Conservation (phyloP, 2,888 invertebrate species). For the Lasioglossum villosulum region DNA sequence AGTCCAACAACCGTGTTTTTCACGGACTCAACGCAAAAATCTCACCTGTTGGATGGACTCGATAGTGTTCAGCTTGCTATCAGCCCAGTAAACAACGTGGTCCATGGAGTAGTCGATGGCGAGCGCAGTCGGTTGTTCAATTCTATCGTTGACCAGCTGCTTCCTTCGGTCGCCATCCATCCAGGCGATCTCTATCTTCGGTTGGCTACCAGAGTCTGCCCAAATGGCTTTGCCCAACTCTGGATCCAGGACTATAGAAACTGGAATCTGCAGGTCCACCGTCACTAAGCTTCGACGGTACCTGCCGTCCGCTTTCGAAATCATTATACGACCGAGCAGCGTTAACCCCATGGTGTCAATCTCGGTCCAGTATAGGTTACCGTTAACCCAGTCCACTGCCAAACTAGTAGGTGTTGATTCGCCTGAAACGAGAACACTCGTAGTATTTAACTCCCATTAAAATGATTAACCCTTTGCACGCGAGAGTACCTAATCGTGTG, state of each 20-base stretch:
- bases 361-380: conserved; percentile 98
- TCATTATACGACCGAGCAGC: conserved; percentile 92
- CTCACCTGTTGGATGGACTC: conserved; percentile 88
- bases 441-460: neutral
- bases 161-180: conserved; percentile 97
- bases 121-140: conserved; percentile 95
- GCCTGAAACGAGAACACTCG: conserved; percentile 83
- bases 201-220: conserved; percentile 95
- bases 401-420: conserved; percentile 94
- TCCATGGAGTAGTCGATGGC: conserved; percentile 96
- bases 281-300: conserved; percentile 93
- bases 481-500: neutral
- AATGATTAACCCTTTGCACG: neutral
- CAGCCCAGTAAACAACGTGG: conserved; percentile 97
- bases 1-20: no score
- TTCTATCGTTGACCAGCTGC: conserved; percentile 91
- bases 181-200: conserved; percentile 98
- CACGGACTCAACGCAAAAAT: no score
- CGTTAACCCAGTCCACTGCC: conserved; percentile 97
- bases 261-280: conserved; percentile 93
- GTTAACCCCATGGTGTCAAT: conserved; percentile 89
- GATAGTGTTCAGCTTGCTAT: conserved; percentile 95
- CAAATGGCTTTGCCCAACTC: conserved; percentile 95
- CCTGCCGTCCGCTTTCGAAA: conserved; percentile 94
- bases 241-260: conserved; percentile 95